Conservation (phyloP, 2,797 vertebrate genomes). For the Leptodactylus fallax region DNA sequence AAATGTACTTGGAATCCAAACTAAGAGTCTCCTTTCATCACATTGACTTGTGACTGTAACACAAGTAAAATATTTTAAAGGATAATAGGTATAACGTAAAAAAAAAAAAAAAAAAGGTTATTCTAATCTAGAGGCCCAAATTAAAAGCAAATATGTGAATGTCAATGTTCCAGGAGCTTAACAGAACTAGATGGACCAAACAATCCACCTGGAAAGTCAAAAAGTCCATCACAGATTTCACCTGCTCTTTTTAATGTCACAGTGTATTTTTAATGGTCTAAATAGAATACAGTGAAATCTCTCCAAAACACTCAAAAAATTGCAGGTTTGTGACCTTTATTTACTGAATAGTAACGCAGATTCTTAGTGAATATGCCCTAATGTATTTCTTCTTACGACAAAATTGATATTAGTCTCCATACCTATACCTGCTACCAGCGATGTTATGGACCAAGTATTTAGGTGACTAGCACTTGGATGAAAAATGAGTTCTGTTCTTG, state of each 20-base stretch:
- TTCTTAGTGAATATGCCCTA: too few species aligned
- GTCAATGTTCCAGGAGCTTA: neutral
- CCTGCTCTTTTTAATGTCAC: neutral
- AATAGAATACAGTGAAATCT: too few species aligned
- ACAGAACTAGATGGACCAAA: neutral
- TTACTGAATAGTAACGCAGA: too few species aligned
- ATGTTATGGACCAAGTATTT: too few species aligned
- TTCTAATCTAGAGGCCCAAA: neutral
- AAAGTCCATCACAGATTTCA: neutral
- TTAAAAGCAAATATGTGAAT: neutral
- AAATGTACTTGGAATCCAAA: neutral
- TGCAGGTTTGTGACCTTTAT: too few species aligned
- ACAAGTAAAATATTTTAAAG: neutral
- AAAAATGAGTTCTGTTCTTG: too few species aligned
- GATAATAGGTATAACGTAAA: neutral
- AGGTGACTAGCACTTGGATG: too few species aligned
- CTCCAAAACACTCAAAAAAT: too few species aligned
- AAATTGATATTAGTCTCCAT: too few species aligned
- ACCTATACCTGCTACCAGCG: too few species aligned
- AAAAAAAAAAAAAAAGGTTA: neutral
- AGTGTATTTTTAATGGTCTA: too few species aligned
- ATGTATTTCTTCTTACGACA: too few species aligned
- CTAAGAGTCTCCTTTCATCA: conserved; percentile 3
- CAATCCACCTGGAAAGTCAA: neutral
- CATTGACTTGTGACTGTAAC: neutral